Evolutionary conservation across 2,888 invertebrate species (phyloP).

Genomic region (Sesia apiformis): DNA sequence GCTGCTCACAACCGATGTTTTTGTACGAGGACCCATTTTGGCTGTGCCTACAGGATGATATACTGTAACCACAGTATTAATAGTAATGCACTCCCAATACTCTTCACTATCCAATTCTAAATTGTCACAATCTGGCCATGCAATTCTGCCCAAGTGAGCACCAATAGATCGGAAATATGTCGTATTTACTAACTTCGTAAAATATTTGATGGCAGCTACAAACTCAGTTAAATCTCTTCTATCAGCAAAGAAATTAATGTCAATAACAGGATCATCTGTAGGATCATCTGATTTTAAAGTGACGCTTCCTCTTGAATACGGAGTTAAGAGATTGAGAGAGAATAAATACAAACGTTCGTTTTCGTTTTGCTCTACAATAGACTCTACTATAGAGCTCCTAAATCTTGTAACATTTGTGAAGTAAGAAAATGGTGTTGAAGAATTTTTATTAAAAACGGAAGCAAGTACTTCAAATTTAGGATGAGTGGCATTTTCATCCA

Average conservation of each 20-base stretch:
- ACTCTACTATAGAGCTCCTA: conserved; percentile 22
- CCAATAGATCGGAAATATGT: conserved; percentile 30
- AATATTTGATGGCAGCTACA: conserved; percentile 29
- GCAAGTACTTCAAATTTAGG: conserved; percentile 40
- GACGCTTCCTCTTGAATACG: conserved; percentile 70
- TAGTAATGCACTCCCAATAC: conserved; percentile 42
- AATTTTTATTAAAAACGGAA: conserved; percentile 32
- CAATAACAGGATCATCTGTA: conserved; percentile 69
- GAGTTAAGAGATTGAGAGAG: conserved; percentile 50
- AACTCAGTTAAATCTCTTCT: conserved; percentile 57
- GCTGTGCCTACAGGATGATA: conserved; percentile 82
- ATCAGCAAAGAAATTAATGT: conserved; percentile 77
- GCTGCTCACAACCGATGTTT: conserved; percentile 60
- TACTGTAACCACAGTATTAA: conserved; percentile 66
- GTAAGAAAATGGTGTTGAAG: conserved; percentile 39
- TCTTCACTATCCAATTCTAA: conserved; percentile 25
- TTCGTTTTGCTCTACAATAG: conserved; percentile 25
- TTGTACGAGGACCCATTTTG: conserved; percentile 72
- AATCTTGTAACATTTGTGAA: conserved; percentile 10
- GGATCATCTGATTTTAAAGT: conserved; percentile 71
- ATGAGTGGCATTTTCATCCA: conserved; percentile 31
- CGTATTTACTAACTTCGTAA: conserved; percentile 30
- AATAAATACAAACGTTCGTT: conserved; percentile 35
- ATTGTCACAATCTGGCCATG: conserved; percentile 28
- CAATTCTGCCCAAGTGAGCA: conserved; percentile 27